Evolutionary conservation across 1,140 invertebrate genomes (phyloP), one percentile per base, ranked within the genome.

Genomic region (Ostrea denselamellosa): DNA sequence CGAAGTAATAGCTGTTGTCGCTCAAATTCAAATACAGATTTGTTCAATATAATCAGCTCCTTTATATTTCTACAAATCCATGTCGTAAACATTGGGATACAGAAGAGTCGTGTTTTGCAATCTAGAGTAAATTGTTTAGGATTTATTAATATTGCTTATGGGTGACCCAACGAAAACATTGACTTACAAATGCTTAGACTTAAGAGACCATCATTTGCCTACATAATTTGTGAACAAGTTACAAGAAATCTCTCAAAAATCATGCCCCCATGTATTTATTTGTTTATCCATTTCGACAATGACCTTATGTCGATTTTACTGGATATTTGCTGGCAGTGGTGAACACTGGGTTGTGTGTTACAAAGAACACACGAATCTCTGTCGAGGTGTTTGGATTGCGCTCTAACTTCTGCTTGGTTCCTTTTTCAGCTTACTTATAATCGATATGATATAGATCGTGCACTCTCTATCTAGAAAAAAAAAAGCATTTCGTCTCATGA

Each of bases 121-220:
- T 28, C 28, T 77, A 7, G 68, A 77, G 68, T 77, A 77, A 77
- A 77, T 77, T 77, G 68, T 77, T 77, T 77, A 28, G 25, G 12
- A 28, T 77, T 77, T 77, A 77, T 77, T 77, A 77, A 77, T 77
- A 77, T 34, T 77, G 68, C 28, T 77, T 77, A 77, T 34, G 28
- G 22, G 22, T 17, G 28, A 22, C 68, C 25, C 25, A 34, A 25
- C 68, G 28, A 77, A 77, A 77, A 25, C 28, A 77, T 77, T 25
- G 68, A 77, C 68, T 77, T 77, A 77, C 25, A 10, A 28, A 25
- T 34, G 68, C 68, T 77, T 77, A 77, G 9, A 12, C 68, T 28
- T 8, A 62, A 62, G 56, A 77, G 68, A 25, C 5, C 34, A 25
- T 28, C 14, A 5, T 34, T 62, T 62, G n/a, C 56, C 17, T 17